phyloP scores from a whole-genome alignment of 2,888 invertebrate genomes.

The Ryuthela nishihirai region DNA sequence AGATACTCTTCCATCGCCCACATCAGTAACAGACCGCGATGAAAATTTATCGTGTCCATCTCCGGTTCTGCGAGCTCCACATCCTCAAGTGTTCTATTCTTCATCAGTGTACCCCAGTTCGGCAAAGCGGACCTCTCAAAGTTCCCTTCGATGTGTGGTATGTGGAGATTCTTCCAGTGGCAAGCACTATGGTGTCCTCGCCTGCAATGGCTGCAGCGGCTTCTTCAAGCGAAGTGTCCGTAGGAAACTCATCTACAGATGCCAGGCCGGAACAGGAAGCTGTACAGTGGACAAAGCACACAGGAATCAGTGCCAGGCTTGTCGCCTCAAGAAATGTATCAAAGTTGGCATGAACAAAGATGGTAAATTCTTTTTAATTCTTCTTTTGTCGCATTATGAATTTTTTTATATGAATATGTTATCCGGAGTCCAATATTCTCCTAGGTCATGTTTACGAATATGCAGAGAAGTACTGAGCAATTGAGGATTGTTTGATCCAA shows the following conservation, averaged over 20 bases:
- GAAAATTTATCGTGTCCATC: too few relatives aligned
- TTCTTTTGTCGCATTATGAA: not conserved
- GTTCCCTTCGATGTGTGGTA: slow-evolving; percentile 76
- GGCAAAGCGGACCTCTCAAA: slow-evolving; percentile 4
- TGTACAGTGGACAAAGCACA: slow-evolving; percentile 98
- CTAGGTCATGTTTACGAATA: too few relatives aligned
- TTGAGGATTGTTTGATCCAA: too few relatives aligned
- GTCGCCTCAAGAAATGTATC: slow-evolving; percentile 95
- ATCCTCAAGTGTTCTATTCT: too few relatives aligned
- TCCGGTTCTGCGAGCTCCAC: too few relatives aligned
- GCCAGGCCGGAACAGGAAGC: slow-evolving; percentile 96
- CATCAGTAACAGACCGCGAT: too few relatives aligned
- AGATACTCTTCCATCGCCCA: too few relatives aligned
- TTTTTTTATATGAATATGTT: too few relatives aligned
- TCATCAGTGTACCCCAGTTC: too few relatives aligned
- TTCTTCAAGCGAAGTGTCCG: slow-evolving; percentile 97
- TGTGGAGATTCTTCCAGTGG: slow-evolving; percentile 96
- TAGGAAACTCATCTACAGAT: slow-evolving; percentile 95
- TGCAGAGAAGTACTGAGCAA: too few relatives aligned
- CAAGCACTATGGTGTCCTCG: slow-evolving; percentile 95
- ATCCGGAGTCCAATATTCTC: too few relatives aligned
- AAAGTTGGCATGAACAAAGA: slow-evolving; percentile 99
- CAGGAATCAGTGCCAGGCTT: slow-evolving; percentile 98
- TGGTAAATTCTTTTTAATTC: slow-evolving; percentile 64
- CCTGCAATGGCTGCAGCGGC: slow-evolving; percentile 98